Percentiles rank a stretch among this genome's conserved stretches.
Conservation (phyloP, 2,888 invertebrate genomes). For the Geophilus truncorum region DNA sequence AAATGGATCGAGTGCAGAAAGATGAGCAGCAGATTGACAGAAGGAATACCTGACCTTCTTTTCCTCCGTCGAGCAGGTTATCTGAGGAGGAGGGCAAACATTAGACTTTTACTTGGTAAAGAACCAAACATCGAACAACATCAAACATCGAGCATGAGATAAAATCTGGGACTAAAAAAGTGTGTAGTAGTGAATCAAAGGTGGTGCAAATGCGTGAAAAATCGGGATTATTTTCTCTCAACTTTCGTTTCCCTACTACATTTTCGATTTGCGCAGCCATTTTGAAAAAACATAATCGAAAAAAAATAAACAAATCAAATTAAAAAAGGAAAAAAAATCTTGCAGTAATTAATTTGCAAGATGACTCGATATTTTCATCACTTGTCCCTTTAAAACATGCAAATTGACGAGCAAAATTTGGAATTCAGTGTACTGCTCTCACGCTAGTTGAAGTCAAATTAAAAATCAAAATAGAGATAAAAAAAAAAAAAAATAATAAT, state of each 20-base stretch:
- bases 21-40: slow-evolving; percentile 30
- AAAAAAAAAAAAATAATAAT: too few relatives aligned
- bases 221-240: neutral
- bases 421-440: neutral
- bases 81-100: slow-evolving; percentile 31
- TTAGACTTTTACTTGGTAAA: slow-evolving; percentile 20
- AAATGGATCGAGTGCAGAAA: neutral
- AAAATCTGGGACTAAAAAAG: neutral
- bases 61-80: slow-evolving; percentile 34
- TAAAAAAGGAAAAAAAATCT: neutral
- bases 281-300: neutral
- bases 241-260: neutral
- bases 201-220: neutral
- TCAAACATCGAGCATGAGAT: neutral
- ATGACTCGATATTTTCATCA: neutral
- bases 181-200: neutral
- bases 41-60: slow-evolving; percentile 35
- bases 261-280: neutral
- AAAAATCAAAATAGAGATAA: too few relatives aligned
- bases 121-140: slow-evolving; percentile 10
- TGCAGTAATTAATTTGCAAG: neutral
- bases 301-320: too few relatives aligned
- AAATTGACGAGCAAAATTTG: neutral
- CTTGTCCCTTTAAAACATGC: neutral
- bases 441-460: too few relatives aligned